Evolutionary conservation across 2,113 vertebrate genomes (phyloP), one percentile per base, ranked within the genome.

Genomic region (Montifringilla adamsi): DNA sequence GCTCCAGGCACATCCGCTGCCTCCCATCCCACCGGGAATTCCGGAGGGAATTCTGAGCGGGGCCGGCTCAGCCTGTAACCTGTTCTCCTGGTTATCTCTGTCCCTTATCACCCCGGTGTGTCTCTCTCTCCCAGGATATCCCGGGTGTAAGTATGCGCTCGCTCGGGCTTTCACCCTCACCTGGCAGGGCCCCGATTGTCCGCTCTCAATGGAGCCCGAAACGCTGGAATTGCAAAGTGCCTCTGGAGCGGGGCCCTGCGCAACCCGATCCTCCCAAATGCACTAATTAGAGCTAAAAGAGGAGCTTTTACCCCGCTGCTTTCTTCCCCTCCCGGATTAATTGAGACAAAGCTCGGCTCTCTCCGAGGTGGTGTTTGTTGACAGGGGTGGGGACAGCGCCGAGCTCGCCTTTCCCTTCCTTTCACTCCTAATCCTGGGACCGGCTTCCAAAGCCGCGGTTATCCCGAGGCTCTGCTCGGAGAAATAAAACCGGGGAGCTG

Each of bases 101-200:
- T 96, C 49, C 92, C 96, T 93, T 77, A 88, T 94, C 96, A 41
- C 87, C 50, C 89, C 86, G 17, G 41, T 7, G 30, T 8, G 8
- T 10, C 18, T 7, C 10, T 68, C 96, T 94, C 95, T 90, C 89
- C 16, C 95, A 97, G 98, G 97, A 97, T 98, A 91, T 98, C 97
- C 74, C 97, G 96, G 97, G 97, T 97, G 97, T 97, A 97, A 98
- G 97, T 97, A 93, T 50, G 88, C 62, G 96, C 95, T 92, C 86
- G 85, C 95, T 89, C 90, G 86, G 96, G 95, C 94, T 95, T 87
- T 93, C 90, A 87, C 90, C 74, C 85, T 94, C 89, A 90, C 90
- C 96, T 84, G 16, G 88, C 95, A 53, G 89, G 89, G 94, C 91
- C 96, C 91, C 86, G 76, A 92, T 91, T 92, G 96, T 96, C 41